Conservation (phyloP, 1,140 invertebrate species). For the Colletes gigas region DNA sequence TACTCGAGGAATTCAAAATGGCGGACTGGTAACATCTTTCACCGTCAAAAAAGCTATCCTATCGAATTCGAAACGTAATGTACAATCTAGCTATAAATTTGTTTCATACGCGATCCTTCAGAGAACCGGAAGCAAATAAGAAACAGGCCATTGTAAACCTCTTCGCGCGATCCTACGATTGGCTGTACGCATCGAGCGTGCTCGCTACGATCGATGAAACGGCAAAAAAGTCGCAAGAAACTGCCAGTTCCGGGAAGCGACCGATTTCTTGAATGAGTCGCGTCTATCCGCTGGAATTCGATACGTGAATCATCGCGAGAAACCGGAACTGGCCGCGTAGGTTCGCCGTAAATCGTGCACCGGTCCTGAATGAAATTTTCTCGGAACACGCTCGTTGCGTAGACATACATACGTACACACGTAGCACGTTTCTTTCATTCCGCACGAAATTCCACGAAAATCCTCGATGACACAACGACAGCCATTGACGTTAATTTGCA, state of each 20-base stretch:
- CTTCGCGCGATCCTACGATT: background rate
- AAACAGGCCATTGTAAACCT: too few relatives aligned
- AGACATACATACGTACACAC: background rate
- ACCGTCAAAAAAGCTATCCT: too few relatives aligned
- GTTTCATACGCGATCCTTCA: too few relatives aligned
- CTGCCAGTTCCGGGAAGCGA: slow-evolving; percentile 35
- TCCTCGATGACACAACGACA: background rate
- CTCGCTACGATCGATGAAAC: background rate
- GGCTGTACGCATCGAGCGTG: background rate
- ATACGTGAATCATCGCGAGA: slow-evolving; percentile 60
- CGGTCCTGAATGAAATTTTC: slow-evolving; percentile 65
- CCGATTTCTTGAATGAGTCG: slow-evolving; percentile 33
- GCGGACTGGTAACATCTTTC: too few relatives aligned
- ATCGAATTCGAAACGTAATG: too few relatives aligned
- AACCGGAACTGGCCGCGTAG: slow-evolving; percentile 54
- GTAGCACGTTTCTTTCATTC: slow-evolving; percentile 38
- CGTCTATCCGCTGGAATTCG: slow-evolving; percentile 30
- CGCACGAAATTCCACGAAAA: slow-evolving; percentile 46
- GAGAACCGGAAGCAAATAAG: too few relatives aligned
- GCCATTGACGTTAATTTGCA: too few relatives aligned
- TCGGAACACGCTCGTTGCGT: slow-evolving; percentile 28
- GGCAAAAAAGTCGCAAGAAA: background rate
- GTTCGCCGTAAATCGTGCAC: slow-evolving; percentile 35
- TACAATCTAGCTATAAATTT: too few relatives aligned
- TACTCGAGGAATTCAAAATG: too few relatives aligned